phyloP scores from a whole-genome alignment of 2,797 vertebrate species.

The Acanthiza pusilla region DNA sequence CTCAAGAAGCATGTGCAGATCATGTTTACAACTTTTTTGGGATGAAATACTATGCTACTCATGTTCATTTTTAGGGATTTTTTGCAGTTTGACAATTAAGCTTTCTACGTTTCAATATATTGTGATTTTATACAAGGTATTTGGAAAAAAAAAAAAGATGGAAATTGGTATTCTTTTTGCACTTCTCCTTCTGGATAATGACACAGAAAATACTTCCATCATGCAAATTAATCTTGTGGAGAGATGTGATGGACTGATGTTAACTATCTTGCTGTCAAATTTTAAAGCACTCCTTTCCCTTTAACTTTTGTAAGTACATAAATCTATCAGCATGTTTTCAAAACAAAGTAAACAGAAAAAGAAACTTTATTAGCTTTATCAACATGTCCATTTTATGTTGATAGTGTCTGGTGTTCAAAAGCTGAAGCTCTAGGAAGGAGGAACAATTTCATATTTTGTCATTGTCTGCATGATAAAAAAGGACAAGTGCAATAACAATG shows the following conservation, averaged over 20 bases:
- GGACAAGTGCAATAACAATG: not conserved
- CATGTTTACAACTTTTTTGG: not conserved
- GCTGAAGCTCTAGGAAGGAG: not conserved
- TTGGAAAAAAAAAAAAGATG: not conserved
- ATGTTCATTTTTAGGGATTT: not conserved
- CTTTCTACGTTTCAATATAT: not conserved
- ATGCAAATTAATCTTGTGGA: not conserved
- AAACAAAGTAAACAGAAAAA: not conserved
- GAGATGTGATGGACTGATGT: not conserved
- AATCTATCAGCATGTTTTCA: not conserved
- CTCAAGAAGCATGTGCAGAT: not conserved
- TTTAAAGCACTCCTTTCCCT: not conserved
- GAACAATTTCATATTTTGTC: constrained; percentile 11
- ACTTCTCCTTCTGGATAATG: not conserved
- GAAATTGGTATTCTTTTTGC: not conserved
- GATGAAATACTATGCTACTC: not conserved
- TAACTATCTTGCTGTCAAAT: not conserved
- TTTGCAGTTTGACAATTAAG: not conserved
- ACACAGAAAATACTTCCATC: not conserved
- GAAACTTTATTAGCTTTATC: not conserved
- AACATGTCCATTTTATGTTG: not conserved
- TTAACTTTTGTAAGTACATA: not conserved
- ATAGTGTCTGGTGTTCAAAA: not conserved
- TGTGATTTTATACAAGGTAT: not conserved
- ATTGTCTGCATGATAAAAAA: not conserved